phyloP scores from a whole-genome alignment of 2,888 invertebrate species.

The Acanthosepion pharaonis region DNA sequence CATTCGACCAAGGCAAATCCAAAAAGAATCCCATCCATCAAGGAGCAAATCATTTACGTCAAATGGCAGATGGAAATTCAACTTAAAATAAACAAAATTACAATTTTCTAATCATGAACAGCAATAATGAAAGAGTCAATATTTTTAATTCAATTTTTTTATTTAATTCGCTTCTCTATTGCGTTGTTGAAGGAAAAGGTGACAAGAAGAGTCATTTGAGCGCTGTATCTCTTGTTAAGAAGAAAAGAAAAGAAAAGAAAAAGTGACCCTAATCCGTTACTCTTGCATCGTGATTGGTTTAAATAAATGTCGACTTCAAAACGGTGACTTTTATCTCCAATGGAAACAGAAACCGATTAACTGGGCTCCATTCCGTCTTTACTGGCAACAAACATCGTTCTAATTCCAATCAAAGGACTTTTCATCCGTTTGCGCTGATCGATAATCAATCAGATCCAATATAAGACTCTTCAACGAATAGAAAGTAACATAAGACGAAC shows the following conservation, averaged over 20 bases:
- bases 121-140: not conserved
- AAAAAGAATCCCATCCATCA: no score
- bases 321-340: not conserved
- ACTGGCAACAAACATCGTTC: not conserved
- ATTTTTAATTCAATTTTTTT: no score
- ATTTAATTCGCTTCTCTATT: no score
- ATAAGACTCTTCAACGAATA: no score
- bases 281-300: not conserved
- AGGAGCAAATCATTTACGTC: no score
- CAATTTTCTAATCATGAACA: no score
- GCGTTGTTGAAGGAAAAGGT: no score
- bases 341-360: not conserved
- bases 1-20: no score
- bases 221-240: not conserved
- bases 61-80: no score
- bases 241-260: not conserved
- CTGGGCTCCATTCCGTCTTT: not conserved
- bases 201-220: no score
- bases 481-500: not conserved
- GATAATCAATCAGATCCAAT: not conserved
- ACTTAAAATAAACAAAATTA: no score
- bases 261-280: not conserved
- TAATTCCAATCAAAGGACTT: not conserved
- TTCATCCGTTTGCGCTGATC: not conserved
- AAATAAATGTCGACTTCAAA: not conserved